phyloP scores from a whole-genome alignment of 1,140 invertebrate species.

The Bombus haemorrhoidalis region DNA sequence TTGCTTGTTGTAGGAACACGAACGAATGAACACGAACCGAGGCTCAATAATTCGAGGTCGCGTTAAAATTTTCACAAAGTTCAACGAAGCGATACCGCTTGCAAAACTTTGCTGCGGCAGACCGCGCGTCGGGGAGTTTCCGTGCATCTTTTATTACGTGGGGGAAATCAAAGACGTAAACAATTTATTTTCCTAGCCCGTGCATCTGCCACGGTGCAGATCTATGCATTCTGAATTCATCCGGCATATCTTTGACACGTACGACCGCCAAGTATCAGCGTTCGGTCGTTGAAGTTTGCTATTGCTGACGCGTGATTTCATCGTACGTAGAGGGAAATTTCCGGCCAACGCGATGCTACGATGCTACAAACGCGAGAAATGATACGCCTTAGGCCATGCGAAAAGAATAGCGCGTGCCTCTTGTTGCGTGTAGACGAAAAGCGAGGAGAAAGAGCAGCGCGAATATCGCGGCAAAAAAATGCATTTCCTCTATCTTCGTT shows the following conservation, averaged over 20 bases:
- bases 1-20: too few species aligned
- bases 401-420: slow-evolving; percentile 7
- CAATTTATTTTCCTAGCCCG: slow-evolving; percentile 31
- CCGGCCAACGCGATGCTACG: neutral
- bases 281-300: neutral
- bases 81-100: neutral
- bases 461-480: neutral
- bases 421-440: slow-evolving; percentile 1
- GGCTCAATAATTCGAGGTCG: neutral
- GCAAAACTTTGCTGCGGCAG: slow-evolving; percentile 3
- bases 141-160: slow-evolving; percentile 45
- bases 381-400: slow-evolving; percentile 33
- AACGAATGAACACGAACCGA: neutral
- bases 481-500: neutral
- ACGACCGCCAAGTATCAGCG: too few species aligned
- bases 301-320: slow-evolving; percentile 22
- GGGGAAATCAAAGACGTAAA: slow-evolving; percentile 47
- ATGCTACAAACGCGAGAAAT: slow-evolving; percentile 8
- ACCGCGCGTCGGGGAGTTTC: neutral
- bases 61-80: slow-evolving; percentile 23
- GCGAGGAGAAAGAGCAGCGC: neutral
- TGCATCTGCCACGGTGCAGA: neutral
- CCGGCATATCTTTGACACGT: neutral
- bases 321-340: neutral
- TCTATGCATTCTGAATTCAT: slow-evolving; percentile 30